Evolutionary conservation across 2,113 vertebrate genomes (phyloP), one percentile per base, ranked within the genome.

Genomic region (Struthio camelus): DNA sequence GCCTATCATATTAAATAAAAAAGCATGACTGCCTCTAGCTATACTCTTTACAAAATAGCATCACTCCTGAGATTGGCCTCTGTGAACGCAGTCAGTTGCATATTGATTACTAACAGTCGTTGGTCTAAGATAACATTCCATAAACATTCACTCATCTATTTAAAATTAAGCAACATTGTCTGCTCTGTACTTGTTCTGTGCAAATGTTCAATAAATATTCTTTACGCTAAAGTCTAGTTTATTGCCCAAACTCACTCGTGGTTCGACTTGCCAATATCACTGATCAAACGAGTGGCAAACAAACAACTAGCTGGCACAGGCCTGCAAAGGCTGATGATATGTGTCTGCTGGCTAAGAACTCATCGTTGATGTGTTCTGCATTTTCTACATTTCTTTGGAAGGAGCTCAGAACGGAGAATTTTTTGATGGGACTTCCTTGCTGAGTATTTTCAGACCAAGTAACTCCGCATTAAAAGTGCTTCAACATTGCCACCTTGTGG

Each of bases 401-500:
- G 69, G 25, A 69, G 56, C 61, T 95, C 14, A 46, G n/a, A 84
- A 79, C 32, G 65, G 51, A 87, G 89, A 91, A 79, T 81, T 59
- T 83, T 44, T 87, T 92, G 50, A 44, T 38, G 50, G 10, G 61
- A 87, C 46, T 92, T 85, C 85, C 77, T 40, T 90, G 80, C 90
- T 70, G 86, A 75, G 42, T 80, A 44, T 46, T 94, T 94, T 92
- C 4, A 17, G 77, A 81, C 23, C 53, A 89, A 93, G 80, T 87
- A 79, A 38, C 22, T 86, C 65, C 28, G 42, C 28, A 19, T 42
- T 87, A 66, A 17, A 89, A 89, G 54, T 56, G 23, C 58, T 77
- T 91, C 40, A 36, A 5, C 80, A 92, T 66, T 83, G 96, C 96
- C 92, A 90, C 83, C 90, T 96, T 86, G 93, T 95, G 96, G 96